These are phyloP conservation scores for Saguinus imperator DNA, from an alignment of 2,113 vertebrate genomes.

Conservation along the genomic window DNA sequence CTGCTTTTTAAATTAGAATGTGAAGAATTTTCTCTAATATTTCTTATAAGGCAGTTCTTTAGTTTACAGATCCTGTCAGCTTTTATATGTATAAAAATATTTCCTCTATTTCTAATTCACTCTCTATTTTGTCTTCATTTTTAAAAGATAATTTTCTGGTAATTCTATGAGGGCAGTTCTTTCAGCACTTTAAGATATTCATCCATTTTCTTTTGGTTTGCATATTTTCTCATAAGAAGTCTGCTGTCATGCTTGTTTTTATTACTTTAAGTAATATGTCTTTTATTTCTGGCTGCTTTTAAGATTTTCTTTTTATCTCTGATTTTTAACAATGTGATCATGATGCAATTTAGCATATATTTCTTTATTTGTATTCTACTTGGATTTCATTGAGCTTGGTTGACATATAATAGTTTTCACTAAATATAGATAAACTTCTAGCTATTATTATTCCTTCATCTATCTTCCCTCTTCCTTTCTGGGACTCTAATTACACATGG, in stretches of 20 bases:
- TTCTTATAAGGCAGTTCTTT: neutral
- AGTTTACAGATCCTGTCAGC: neutral
- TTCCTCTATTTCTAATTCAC: neutral
- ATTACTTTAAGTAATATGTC: neutral
- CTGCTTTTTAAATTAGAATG: constrained; percentile 9
- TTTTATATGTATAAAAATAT: constrained; percentile 6
- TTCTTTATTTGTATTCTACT: constrained; percentile 13
- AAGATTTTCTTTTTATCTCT: neutral
- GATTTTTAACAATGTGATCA: neutral
- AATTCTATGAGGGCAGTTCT: neutral
- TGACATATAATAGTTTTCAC: neutral
- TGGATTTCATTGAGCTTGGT: neutral
- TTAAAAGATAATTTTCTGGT: neutral
- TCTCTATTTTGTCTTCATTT: neutral
- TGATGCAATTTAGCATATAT: neutral
- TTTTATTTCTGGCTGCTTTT: neutral
- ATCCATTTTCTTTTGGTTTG: neutral
- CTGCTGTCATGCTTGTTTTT: neutral
- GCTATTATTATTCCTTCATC: neutral
- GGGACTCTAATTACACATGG: neutral
- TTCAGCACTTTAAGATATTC: neutral
- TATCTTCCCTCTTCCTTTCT: neutral
- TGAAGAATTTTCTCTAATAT: neutral
- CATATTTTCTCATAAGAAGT: neutral
- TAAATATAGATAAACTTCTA: neutral